Conservation (phyloP, 2,113 vertebrate species). For the Mungos mungo region DNA sequence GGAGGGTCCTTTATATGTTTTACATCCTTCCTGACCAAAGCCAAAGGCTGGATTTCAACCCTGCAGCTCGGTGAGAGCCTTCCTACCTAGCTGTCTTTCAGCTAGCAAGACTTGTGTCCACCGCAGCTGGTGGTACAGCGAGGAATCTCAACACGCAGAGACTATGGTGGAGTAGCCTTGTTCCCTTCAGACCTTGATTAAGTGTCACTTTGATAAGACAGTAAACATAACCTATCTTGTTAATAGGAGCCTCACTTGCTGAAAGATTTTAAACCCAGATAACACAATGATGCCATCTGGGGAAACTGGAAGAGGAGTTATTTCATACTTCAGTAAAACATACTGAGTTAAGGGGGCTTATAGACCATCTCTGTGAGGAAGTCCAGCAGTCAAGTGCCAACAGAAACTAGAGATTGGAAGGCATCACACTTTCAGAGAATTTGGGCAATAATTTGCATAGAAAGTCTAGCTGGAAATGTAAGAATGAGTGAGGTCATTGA, state of each 20-base stretch:
- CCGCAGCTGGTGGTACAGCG: not conserved
- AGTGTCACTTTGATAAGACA: not conserved
- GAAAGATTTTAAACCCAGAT: not conserved
- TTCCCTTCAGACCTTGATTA: not conserved
- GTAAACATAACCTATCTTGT: conserved; percentile 8
- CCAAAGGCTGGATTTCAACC: not conserved
- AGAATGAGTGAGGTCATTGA: not conserved
- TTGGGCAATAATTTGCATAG: not conserved
- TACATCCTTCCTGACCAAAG: not conserved
- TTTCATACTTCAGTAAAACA: not conserved
- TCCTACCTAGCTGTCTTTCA: not conserved
- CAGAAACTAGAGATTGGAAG: conserved; percentile 5
- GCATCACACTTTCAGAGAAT: not conserved
- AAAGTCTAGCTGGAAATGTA: not conserved
- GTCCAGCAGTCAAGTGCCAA: not conserved
- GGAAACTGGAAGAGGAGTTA: not conserved
- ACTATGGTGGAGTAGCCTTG: not conserved
- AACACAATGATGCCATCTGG: not conserved
- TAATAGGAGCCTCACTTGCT: not conserved
- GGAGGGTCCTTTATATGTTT: not conserved
- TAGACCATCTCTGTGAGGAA: not conserved
- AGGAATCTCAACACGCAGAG: not conserved
- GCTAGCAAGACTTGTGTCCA: not conserved
- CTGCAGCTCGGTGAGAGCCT: not conserved
- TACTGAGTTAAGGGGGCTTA: not conserved